Base-by-base conservation (phyloP, 1,140 invertebrate species). In the Lepidurus apus region DNA sequence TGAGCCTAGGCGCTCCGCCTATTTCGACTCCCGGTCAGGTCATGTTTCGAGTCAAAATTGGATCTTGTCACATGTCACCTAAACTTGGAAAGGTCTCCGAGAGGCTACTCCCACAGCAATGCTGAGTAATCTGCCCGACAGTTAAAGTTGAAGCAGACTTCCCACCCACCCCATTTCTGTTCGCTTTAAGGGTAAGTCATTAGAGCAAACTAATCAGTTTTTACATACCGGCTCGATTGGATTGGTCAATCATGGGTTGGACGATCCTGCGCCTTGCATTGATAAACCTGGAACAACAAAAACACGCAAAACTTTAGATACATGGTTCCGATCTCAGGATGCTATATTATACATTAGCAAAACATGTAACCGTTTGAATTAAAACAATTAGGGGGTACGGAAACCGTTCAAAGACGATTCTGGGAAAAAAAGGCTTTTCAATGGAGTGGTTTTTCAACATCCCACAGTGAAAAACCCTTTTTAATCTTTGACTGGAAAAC, bases 231-330 rank as follows among this genome's bases (percentile, higher is more conserved):
- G 96, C 95, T 91, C 96, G 91, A 91, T 98, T 98, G 85, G 95
- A 97, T 89, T 94, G 95, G 89, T 96, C 96, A 84, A 97, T 96
- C 94, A 97, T 95, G 77, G 95, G 95, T 85, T 96, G 96, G 81
- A 98, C 93, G 88, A 98, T 98, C 89, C 96, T 92, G 87, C 96
- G 92, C 87, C 96, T 91, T 84, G 96, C 96, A 87, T 98, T 98
- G 86, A 98, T 98, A 87, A 98, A 98, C 96, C 96, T 90, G 84
- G 10, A 81, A 76, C 80, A 79, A 83, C 21, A 82, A 80, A 82
- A 65, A 82, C 77, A 80, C 75, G 79, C 17, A 78, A 42, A 75
- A 24, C n/a, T n/a, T 24, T 75, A 13, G 17, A 75, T 75, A 42
- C 43, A 75, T 75, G 0, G 2, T 42, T 24, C n/a, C 9, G 13